Base-by-base conservation (phyloP, 2,797 vertebrate genomes). In the Poecilia wingei region DNA sequence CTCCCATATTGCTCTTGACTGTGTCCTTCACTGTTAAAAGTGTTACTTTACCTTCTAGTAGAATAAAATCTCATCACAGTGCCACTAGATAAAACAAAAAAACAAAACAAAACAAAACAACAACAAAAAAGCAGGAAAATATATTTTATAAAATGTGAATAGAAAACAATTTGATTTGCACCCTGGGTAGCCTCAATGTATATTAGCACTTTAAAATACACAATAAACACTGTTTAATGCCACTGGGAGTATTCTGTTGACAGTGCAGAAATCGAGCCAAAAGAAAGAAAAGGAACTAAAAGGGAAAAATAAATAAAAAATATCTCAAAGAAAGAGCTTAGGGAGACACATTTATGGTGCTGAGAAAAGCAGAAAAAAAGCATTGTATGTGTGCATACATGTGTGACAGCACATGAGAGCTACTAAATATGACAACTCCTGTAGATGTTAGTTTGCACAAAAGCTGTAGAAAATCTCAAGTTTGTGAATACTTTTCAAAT, bases 231-330 rank as follows among this genome's bases (percentile, higher is more conserved):
- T 73, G 76, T 85, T 72, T 86, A 87, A 86, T 66, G 64, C 85
- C 80, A 87, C 76, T 51, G 20, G n/a, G 70, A 77, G 69, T 79
- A 85, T 89, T 89, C 76, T 90, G 90, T 87, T 76, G 79, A 91
- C 85, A 80, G 71, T 79, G 89, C 90, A 91, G 78, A 93, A 89
- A 87, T 80, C 69, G 83, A 87, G 76, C 73, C 28, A 59, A 45
- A 77, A 78, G 72, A 73, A 69, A 79, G 66, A 82, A 59, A 81
- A 75, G 76, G 53, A 41, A 82, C 46, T 68, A 39, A 22, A 77
- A 64, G 61, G 18, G 20, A 8, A 28, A 33, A 41, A 33, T 70
- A 78, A 39, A 14, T 6, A 75, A 61, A 75, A 45, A 77, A 79
- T 71, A 47, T 77, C 77, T 78, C 46, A 71, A 79, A 79, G 61